Base-by-base conservation (phyloP, 2,797 vertebrate species). In the Fundulus diaphanus region DNA sequence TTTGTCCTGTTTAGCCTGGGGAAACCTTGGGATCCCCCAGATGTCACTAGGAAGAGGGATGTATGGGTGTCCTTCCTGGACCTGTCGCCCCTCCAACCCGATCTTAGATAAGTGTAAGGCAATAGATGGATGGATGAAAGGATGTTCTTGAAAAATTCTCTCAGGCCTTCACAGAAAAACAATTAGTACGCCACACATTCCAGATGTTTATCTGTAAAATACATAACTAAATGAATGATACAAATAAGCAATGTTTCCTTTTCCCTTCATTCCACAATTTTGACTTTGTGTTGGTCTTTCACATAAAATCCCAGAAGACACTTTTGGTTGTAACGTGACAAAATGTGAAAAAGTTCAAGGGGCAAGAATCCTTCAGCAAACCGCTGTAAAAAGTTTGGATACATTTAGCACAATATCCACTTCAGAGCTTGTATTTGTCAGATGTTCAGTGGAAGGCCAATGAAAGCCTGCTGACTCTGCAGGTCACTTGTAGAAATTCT, bases 401-500 rank as follows among this genome's bases (percentile, higher is more conserved):
- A 18, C 0, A 51, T 11, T 2, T 15, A 35, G 15, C 48, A 13
- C 33, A 65, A 11, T 3, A 40, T 24, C 35, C 7, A 20, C 69
- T 33, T 13, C 18, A 27, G 22, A 22, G 7, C 20, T 74, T 68
- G 67, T 72, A 84, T 61, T 40, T 15, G 40, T 24, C 22, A 13
- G 40, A 11, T 20, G 46, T 82, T 80, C 13, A 68, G 16, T 29
- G 2, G 59, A 79, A 42, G 16, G 0, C 74, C 76, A 76, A 77
- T 74, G 66, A 77, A 73, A 83, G 74, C 33, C 2, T 1, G 0
- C 13, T 12, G 18, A 68, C 29, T 81, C 57, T 0, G 13, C 22
- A 31, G 0, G 11, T 1, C 1, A 2, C 31, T 90, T 65, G 61
- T 33, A 76, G 88, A 93, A 94, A 87, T 95, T 94, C 89, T 77